Base-by-base conservation (phyloP, 37 sponge, comb jelly and placozoan species). In the Chondrilla cf. caribensis region DNA sequence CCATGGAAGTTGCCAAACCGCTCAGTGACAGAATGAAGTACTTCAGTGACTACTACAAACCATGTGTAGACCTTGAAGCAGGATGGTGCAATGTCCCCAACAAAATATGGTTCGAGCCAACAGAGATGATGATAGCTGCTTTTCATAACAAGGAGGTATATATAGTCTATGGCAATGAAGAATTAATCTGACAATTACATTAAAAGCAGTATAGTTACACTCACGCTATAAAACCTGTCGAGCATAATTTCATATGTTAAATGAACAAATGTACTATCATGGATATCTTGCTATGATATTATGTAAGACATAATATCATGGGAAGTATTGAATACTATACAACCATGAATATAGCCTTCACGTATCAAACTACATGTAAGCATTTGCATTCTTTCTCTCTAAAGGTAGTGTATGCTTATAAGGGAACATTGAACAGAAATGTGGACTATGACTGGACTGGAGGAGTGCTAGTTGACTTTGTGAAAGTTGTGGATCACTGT, bases 31-130 rank as follows among this genome's bases (percentile, higher is more conserved):
- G 31, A 31, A 77, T 77, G 78, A 38, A 47, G 40, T 77, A 44
- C 54, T 77, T 47, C 78, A 44, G 54, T 44, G 78, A 77, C 38
- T 77, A 28, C 78, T 42, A 77, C 54, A 77, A 77, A 29, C 31
- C 54, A 40, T 77, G 78, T 41, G 3, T 29, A 38, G 51, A 40
- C 54, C 51, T 44, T 17, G 54, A 37, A 18, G 51, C 40, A 38
- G 78, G 78, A 77, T 77, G 78, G 78, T 77, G 78, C 28, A 77
- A 77, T 44, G 38, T 77, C 38, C 78, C 78, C 54, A 77, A 44
- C 28, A 77, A 77, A 54, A 77, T 22, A 19, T 21, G 78, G 19
- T 77, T 77, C 54, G 38, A 77, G 18, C 78, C 78, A 47, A 77
- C 78, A 42, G 78, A 77, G 51, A 40, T 44, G 51, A 41, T 77